Evolutionary conservation across 2,888 invertebrate species (phyloP).

Genomic region (Papilio gigon): DNA sequence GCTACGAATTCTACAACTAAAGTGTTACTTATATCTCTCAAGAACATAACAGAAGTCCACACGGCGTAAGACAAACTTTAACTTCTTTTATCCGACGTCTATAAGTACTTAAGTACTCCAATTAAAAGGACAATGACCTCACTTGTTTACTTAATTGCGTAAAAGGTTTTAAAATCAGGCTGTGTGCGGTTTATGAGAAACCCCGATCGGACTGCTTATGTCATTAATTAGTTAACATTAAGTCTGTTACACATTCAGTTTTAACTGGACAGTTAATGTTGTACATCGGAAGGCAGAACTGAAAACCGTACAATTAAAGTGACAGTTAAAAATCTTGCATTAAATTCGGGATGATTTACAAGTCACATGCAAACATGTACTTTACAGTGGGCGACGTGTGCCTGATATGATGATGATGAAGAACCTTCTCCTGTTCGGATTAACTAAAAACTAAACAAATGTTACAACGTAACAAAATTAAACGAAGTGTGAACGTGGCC

Average conservation of each 20-base stretch:
- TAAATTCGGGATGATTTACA: too few relatives aligned
- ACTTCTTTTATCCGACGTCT: background rate
- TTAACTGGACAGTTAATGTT: too few relatives aligned
- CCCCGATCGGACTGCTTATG: background rate
- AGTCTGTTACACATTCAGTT: too few relatives aligned
- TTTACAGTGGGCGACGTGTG: too few relatives aligned
- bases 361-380: too few relatives aligned
- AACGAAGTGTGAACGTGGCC: background rate
- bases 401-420: too few relatives aligned
- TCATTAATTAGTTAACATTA: background rate
- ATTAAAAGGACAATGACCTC: slow-evolving; percentile 13
- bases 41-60: too few relatives aligned
- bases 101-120: slow-evolving; percentile 13
- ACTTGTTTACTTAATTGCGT: slow-evolving; percentile 8
- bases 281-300: too few relatives aligned
- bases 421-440: too few relatives aligned
- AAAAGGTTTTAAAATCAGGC: background rate
- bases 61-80: background rate
- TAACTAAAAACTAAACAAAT: background rate
- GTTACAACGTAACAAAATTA: background rate
- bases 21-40: background rate
- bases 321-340: too few relatives aligned
- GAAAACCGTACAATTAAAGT: too few relatives aligned
- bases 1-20: too few relatives aligned
- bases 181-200: background rate